Base-by-base conservation (phyloP, 2,797 vertebrate genomes). In the Hafferia zeledoni region DNA sequence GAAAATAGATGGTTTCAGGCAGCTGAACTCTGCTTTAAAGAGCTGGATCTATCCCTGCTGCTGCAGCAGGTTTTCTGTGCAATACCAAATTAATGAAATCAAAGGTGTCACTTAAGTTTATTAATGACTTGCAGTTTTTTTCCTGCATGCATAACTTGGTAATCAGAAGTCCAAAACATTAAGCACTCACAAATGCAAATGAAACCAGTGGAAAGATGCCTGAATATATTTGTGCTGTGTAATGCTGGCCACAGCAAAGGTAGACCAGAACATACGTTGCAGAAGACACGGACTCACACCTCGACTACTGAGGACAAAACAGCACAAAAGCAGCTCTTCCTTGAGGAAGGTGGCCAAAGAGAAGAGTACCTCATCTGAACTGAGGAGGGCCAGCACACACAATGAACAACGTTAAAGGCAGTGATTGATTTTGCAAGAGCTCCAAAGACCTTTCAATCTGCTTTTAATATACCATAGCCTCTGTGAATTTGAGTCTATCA, bases 321-420 rank as follows among this genome's bases (percentile, higher is more conserved):
- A 85, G 35, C 27, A 65, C 14, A 43, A 47, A 61, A 79, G 39
- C 63, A 76, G 35, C 10, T 59, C 8, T 27, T 65, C 35, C 57
- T 81, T 10, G 18, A 31, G 52, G 30, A 59, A 70, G 6, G n/a
- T 0, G 0, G 15, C 8, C 0, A 0, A 93, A 70, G 27, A 39
- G 23, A 41, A 41, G 23, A 75, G 50, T 50, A 17, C 14, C 15
- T 63, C 31, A 16, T 27, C 57, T 67, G 47, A 75, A 44, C 44
- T 0, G 0, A 60, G 11, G 3, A 74, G 11, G 17, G 30, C 56
- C 37, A 50, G n/a, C 53, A 27, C 7, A 5, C 9, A 44, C 5
- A 19, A 15, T 25, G 35, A 68, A 53, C 57, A 43, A 3, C 1
- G 1, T 13, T 69, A 53, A 82, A 25, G 39, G 33, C 33, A 78